phyloP scores from a whole-genome alignment of 2,888 invertebrate genomes.

The Diaprepes abbreviatus region DNA sequence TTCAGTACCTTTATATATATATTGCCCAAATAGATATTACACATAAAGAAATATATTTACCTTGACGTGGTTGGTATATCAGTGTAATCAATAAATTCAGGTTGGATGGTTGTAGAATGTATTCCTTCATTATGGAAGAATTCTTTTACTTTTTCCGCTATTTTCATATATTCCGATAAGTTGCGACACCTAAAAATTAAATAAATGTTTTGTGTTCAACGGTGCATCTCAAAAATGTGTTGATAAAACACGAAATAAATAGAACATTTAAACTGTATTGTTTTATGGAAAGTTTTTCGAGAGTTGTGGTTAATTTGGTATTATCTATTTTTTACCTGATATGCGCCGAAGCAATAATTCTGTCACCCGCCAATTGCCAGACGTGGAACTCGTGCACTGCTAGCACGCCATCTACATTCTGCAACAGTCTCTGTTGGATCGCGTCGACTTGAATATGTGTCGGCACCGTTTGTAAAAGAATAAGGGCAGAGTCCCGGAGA shows the following conservation, averaged over 20 bases:
- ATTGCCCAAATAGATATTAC: too few relatives aligned
- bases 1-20: too few relatives aligned
- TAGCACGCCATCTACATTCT: slow-evolving; percentile 93
- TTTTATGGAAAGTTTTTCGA: too few relatives aligned
- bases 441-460: slow-evolving; percentile 96
- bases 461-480: slow-evolving; percentile 97
- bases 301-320: too few relatives aligned
- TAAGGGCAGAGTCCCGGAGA: slow-evolving; percentile 93
- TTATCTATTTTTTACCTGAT: slow-evolving; percentile 75
- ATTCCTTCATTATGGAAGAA: slow-evolving; percentile 99
- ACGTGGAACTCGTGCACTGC: slow-evolving; percentile 99
- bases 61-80: slow-evolving; percentile 64
- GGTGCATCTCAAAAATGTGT: too few relatives aligned
- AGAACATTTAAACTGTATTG: too few relatives aligned
- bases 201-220: too few relatives aligned
- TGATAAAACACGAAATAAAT: too few relatives aligned
- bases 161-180: slow-evolving; percentile 95
- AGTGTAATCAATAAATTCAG: slow-evolving; percentile 92
- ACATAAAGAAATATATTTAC: slow-evolving; percentile 10
- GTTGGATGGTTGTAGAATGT: slow-evolving; percentile 98
- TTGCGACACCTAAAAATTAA: slow-evolving; percentile 88
- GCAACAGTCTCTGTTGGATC: slow-evolving; percentile 87
- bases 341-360: slow-evolving; percentile 97
- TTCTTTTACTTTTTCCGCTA: slow-evolving; percentile 95
- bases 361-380: slow-evolving; percentile 97